phyloP scores from a whole-genome alignment of 1,140 invertebrate genomes.

The Acromyrmex heyeri region DNA sequence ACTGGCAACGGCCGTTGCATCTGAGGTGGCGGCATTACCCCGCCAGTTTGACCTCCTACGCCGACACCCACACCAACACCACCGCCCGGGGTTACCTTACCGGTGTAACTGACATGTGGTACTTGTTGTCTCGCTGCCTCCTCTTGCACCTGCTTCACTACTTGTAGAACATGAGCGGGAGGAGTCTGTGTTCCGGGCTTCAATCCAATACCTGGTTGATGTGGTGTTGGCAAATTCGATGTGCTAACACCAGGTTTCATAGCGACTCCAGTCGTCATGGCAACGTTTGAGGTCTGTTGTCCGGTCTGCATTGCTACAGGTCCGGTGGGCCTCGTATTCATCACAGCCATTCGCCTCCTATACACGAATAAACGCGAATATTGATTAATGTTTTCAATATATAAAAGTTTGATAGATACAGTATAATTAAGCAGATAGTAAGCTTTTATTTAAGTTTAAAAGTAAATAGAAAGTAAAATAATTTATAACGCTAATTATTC shows the following conservation, averaged over 20 bases:
- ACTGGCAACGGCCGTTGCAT: constrained; percentile 88
- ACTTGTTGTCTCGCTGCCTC: constrained; percentile 95
- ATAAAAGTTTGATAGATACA: constrained; percentile 6
- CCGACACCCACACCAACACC: constrained; percentile 82
- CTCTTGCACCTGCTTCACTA: constrained; percentile 96
- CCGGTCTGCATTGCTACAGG: constrained; percentile 83
- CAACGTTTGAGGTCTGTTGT: constrained; percentile 83
- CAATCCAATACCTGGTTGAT: constrained; percentile 89
- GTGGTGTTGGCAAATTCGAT: constrained; percentile 84
- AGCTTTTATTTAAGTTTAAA: background rate
- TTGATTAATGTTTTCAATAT: background rate
- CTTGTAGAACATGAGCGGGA: constrained; percentile 94
- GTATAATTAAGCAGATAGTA: background rate
- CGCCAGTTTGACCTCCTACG: constrained; percentile 85
- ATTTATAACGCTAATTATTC: background rate
- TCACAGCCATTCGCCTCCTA: constrained; percentile 96
- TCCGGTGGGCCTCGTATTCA: constrained; percentile 92
- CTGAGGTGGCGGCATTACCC: constrained; percentile 90
- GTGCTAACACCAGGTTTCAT: constrained; percentile 85
- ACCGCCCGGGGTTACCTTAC: constrained; percentile 90
- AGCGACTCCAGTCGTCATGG: constrained; percentile 84
- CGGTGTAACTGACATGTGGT: constrained; percentile 89
- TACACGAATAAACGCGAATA: constrained; percentile 66
- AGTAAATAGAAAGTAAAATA: background rate
- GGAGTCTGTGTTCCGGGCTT: constrained; percentile 92